phyloP scores from a whole-genome alignment of 2,888 invertebrate species.

The Tinea semifulvella region DNA sequence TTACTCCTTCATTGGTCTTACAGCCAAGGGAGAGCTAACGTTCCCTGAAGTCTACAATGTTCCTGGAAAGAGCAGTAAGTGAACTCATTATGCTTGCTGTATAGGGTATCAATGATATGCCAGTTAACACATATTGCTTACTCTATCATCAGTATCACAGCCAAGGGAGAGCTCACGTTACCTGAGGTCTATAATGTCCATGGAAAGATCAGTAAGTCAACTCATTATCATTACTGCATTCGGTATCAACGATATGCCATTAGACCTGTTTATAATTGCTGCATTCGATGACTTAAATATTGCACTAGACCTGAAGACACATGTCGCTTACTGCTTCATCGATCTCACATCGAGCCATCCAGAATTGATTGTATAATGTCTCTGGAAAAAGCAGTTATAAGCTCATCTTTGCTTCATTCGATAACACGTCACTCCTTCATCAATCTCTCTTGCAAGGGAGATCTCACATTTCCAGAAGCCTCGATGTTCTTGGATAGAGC shows the following conservation, averaged over 20 bases:
- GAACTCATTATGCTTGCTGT: too few relatives aligned
- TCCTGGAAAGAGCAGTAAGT: slow-evolving; percentile 20
- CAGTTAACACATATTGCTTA: slow-evolving; percentile 21
- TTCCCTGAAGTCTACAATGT: slow-evolving; percentile 10
- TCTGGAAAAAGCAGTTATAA: slow-evolving; percentile 19
- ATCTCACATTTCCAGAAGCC: too few relatives aligned
- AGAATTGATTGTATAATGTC: slow-evolving; percentile 3
- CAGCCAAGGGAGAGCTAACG: slow-evolving; percentile 13
- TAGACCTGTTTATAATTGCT: too few relatives aligned
- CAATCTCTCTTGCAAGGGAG: too few relatives aligned
- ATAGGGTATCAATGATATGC: too few relatives aligned
- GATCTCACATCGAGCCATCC: slow-evolving; percentile 14
- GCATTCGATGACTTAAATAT: slow-evolving; percentile 18
- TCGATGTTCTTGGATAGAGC: too few relatives aligned
- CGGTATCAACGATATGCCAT: too few relatives aligned
- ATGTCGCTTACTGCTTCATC: slow-evolving; percentile 20
- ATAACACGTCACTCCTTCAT: too few relatives aligned
- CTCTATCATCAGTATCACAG: slow-evolving; percentile 19
- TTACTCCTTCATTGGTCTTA: slow-evolving; percentile 20
- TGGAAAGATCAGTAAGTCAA: slow-evolving; percentile 19
- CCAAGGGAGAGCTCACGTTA: slow-evolving; percentile 14
- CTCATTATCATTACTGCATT: too few relatives aligned
- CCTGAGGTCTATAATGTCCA: slow-evolving; percentile 11
- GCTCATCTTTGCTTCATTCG: too few relatives aligned
- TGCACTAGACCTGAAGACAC: slow-evolving; percentile 19